Base-by-base conservation (phyloP, 2,888 invertebrate species). In the Papilio gigon region DNA sequence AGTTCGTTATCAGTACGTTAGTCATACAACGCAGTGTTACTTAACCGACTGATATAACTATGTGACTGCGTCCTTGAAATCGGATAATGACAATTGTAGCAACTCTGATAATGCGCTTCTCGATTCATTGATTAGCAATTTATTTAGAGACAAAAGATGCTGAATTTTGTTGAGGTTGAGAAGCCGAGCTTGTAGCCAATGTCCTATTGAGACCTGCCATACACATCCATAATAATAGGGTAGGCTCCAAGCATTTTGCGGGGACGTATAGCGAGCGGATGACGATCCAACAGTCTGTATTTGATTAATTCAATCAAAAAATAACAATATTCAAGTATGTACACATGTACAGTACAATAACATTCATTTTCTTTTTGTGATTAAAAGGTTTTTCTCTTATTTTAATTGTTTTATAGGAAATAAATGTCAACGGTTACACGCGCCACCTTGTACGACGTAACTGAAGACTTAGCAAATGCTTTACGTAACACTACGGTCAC, bases 401-500 rank as follows among this genome's bases (percentile, higher is more conserved):
- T 56, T 2, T 56, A 17, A 30, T 56, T 56, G 53, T 30, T 53
- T 27, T 0, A 53, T 17, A 30, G 30, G n/a, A 30, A 30, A 30
- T 56, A 53, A 53, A 56, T 58, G 42, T 17, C 9, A 17, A 17
- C 14, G 33, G 6, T 65, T 59, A 65, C 42, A 42, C 65, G 20
- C 30, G 33, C 12, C 20, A 20, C 37, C 44, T 42, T 33, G 33
- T 25, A n/a, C 50, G 25, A 53, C 40, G 61, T 67, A 61, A 67
- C 61, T 61, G 67, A 67, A 67, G 67, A 62, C 53, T 63, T 68
- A 68, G 58, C 56, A 68, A 68, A 63, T 44, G 47, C 27, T 58
- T 64, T 58, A 59, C 68, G 68, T 58, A 68, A 68, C 27, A 35
- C 30, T 53, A 44, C 37, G 63, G 58, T 37, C 68, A 68, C 27